A percentile compares a stretch with the other conserved stretches of the same genome.
Conservation (phyloP, 2,797 vertebrate genomes). For the Microcaecilia unicolor region DNA sequence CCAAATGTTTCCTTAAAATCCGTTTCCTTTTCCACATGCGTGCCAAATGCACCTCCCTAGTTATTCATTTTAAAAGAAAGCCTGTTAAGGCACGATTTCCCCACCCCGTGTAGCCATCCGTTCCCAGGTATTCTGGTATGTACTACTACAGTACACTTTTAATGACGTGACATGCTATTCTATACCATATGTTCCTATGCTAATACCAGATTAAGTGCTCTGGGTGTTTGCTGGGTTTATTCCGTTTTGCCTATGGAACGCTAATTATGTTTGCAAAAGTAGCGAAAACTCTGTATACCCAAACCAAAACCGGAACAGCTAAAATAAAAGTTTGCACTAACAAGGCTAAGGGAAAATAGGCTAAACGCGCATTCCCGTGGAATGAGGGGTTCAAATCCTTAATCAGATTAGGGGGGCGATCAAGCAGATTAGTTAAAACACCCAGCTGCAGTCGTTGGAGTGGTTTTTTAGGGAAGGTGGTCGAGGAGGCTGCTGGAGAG, state of each 20-base stretch:
- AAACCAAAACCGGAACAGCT: not conserved
- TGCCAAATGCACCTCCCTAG: not conserved
- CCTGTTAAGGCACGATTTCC: not conserved
- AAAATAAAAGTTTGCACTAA: not conserved
- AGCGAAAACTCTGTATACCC: too few species aligned
- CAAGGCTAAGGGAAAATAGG: too few species aligned
- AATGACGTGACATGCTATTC: too few species aligned
- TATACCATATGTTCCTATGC: not conserved
- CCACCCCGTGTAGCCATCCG: not conserved
- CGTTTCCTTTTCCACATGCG: not conserved
- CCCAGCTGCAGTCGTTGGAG: slow-evolving; percentile 38
- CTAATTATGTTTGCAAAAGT: too few species aligned
- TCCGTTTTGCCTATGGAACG: slow-evolving; percentile 17
- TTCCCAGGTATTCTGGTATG: too few species aligned
- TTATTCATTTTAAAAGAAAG: slow-evolving; percentile 4
- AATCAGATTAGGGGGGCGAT: slow-evolving; percentile 67
- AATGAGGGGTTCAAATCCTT: slow-evolving; percentile 17
- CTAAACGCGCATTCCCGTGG: too few species aligned
- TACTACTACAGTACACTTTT: too few species aligned
- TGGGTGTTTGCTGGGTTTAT: slow-evolving; percentile 7
- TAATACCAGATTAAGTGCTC: slow-evolving; percentile 27
- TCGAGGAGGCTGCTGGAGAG: not conserved
- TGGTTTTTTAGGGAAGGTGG: slow-evolving; percentile 21
- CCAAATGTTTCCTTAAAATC: slow-evolving; percentile 3
- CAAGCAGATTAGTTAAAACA: slow-evolving; percentile 67